Percentiles rank a stretch among this genome's conserved stretches.
phyloP scores from a whole-genome alignment of 2,888 invertebrate genomes.

The Lithophane socia region DNA sequence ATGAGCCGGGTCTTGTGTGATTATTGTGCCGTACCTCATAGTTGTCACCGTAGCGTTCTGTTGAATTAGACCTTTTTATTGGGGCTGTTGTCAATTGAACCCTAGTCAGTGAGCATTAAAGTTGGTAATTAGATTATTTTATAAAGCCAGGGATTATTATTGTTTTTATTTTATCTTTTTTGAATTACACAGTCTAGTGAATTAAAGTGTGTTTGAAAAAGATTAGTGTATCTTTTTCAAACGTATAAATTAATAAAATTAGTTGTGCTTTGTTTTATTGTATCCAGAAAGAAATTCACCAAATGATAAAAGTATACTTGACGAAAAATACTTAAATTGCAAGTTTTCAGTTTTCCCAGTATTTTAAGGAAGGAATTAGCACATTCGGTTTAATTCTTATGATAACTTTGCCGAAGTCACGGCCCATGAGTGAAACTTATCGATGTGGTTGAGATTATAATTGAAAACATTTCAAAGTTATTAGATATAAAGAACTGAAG shows the following conservation, averaged over 20 bases:
- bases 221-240: no score
- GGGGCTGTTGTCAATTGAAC: not conserved
- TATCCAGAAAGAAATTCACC: no score
- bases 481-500: not conserved
- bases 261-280: no score
- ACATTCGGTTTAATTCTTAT: not conserved
- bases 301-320: no score
- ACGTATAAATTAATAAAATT: no score
- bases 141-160: not conserved
- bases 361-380: not conserved
- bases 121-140: not conserved
- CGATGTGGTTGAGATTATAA: conserved; percentile 15
- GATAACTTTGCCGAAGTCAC: conserved; percentile 7
- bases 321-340: no score
- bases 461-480: conserved; percentile 18
- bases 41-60: not conserved
- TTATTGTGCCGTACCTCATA: conserved; percentile 10
- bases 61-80: not conserved
- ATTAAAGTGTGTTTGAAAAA: not conserved
- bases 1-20: conserved; percentile 21
- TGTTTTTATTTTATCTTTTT: not conserved
- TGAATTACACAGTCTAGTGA: not conserved
- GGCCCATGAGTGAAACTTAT: not conserved
- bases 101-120: not conserved
- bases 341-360: not conserved